These are phyloP conservation scores for Lates japonicus DNA, from an alignment of 2,797 vertebrate genomes.

Conservation along the genomic window DNA sequence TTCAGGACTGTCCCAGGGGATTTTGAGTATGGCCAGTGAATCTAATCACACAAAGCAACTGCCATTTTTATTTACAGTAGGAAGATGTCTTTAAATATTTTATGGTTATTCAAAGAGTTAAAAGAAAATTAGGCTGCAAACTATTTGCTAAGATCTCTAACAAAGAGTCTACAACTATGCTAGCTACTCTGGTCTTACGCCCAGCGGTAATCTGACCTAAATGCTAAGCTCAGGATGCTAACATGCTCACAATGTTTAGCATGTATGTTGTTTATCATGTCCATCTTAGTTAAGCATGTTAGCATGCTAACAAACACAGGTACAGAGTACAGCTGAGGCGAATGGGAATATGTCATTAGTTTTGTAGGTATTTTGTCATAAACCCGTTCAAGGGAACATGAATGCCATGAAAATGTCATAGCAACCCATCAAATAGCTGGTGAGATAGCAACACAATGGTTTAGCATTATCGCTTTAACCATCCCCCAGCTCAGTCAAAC, in stretches of 20 bases:
- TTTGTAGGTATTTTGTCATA: background rate
- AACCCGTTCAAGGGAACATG: background rate
- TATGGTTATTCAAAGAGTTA: constrained; percentile 11
- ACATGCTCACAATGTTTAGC: background rate
- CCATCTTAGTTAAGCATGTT: background rate
- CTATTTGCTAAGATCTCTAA: background rate
- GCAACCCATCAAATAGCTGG: background rate
- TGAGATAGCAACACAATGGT: background rate
- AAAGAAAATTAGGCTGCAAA: background rate
- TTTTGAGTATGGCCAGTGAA: constrained; percentile 1
- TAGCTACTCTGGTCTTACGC: background rate
- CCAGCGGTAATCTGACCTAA: background rate
- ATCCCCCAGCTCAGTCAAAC: background rate
- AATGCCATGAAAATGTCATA: background rate
- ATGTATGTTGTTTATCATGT: background rate
- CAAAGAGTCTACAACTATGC: background rate
- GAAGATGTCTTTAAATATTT: background rate
- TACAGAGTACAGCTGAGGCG: background rate
- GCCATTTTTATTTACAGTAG: background rate
- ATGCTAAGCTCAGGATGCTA: background rate
- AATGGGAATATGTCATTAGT: background rate
- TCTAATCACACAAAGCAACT: background rate
- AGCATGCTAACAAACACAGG: background rate
- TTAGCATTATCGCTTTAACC: background rate
- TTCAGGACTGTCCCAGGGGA: constrained; percentile 6